A percentile compares a stretch with the other conserved stretches of the same genome.
Conservation (phyloP, 2,888 invertebrate species). For the Poecilobothrus nobilitatus region DNA sequence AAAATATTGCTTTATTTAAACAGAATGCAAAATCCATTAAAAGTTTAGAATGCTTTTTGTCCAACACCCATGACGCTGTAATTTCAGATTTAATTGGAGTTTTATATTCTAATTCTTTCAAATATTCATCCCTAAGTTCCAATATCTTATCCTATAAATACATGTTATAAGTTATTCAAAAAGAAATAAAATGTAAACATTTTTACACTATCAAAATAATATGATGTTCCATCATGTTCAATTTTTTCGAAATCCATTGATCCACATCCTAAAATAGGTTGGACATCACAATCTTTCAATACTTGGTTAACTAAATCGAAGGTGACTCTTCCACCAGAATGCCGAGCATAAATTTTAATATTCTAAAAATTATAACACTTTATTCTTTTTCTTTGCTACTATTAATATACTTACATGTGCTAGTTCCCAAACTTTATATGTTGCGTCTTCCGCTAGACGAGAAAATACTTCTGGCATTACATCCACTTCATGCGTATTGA, state of each 20-base stretch:
- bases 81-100: slow-evolving; percentile 31
- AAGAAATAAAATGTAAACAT: neutral
- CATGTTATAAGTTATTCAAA: neutral
- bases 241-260: slow-evolving; percentile 41
- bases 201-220: slow-evolving; percentile 34
- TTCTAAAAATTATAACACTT: slow-evolving; percentile 31
- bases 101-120: slow-evolving; percentile 32
- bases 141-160: slow-evolving; percentile 35
- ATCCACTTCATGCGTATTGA: slow-evolving; percentile 40
- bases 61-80: slow-evolving; percentile 33
- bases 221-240: slow-evolving; percentile 38
- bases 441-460: slow-evolving; percentile 40
- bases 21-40: slow-evolving; percentile 31
- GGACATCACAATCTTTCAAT: slow-evolving; percentile 39
- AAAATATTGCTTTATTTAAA: slow-evolving; percentile 31
- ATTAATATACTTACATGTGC: slow-evolving; percentile 32
- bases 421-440: slow-evolving; percentile 43
- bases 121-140: slow-evolving; percentile 40
- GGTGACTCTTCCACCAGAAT: slow-evolving; percentile 40
- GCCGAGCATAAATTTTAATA: slow-evolving; percentile 40
- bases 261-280: slow-evolving; percentile 40
- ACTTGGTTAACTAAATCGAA: slow-evolving; percentile 42
- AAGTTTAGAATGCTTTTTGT: slow-evolving; percentile 21
- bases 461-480: slow-evolving; percentile 37
- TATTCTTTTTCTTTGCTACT: neutral